Evolutionary conservation across 2,888 invertebrate genomes (phyloP).

Genomic region (Habrosyne pyritoides): DNA sequence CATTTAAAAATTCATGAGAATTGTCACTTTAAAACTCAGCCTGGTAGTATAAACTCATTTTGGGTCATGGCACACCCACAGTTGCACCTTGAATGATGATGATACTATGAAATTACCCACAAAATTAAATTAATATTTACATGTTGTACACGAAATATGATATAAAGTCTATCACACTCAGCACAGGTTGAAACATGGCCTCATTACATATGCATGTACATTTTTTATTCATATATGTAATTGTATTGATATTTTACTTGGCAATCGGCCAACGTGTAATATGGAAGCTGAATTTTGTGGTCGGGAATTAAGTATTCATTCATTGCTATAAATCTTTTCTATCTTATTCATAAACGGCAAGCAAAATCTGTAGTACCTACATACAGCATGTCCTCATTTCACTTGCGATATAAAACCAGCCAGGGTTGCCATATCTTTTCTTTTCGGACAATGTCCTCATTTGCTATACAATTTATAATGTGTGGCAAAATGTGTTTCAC

Average conservation of each 20-base stretch:
- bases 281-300: constrained; percentile 60
- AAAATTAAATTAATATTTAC: too few species aligned
- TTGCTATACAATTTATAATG: neutral
- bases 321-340: constrained; percentile 68
- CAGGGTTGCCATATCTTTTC: constrained; percentile 20
- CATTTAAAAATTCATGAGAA: too few species aligned
- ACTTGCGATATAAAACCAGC: constrained; percentile 31
- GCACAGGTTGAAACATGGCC: neutral
- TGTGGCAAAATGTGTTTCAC: neutral
- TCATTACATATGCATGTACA: constrained; percentile 24
- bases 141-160: neutral
- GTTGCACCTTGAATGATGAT: too few species aligned
- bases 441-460: constrained; percentile 19
- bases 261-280: constrained; percentile 63
- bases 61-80: too few species aligned
- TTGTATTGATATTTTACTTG: constrained; percentile 68
- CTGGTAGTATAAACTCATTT: too few species aligned
- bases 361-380: constrained; percentile 22
- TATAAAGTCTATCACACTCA: neutral
- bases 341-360: constrained; percentile 61
- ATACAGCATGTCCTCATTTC: constrained; percentile 45
- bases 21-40: too few species aligned
- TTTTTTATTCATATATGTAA: constrained; percentile 48
- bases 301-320: constrained; percentile 70
- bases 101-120: too few species aligned